Evolutionary conservation across 2,888 invertebrate genomes (phyloP), one percentile per base, ranked within the genome.

Genomic region (Leuctra nigra): DNA sequence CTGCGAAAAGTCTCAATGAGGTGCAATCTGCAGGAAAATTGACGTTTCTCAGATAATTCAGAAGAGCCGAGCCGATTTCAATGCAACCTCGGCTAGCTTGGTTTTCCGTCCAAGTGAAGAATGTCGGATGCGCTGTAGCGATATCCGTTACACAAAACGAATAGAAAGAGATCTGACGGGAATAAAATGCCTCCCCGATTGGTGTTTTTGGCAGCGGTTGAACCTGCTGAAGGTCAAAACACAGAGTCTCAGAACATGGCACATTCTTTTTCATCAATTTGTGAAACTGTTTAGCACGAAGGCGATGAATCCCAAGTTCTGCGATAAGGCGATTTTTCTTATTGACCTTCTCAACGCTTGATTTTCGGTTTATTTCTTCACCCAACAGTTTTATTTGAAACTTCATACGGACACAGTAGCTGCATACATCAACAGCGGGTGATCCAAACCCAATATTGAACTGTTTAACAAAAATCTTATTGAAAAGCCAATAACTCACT

Each of bases 1-100:
- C 68, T 22, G 66, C 62, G 24, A 66, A 56, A 24, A 69, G 60
- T 22, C 65, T 4, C 16, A 9, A 14, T 38, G 38, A 7, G 4
- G 11, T 14, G 7, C 14, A 14, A 38, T 14, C 16, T 38, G 6
- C 14, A n/a, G 7, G 9, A 14, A 38, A 14, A 7, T 7, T 4
- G 9, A 38, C 4, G 16, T 38, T 38, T n/a, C 9, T n/a, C 38
- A 38, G 38, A 14, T 9, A 38, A 14, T 38, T 7, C n/a, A 38
- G n/a, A 6, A 38, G 38, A 4, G 38, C 38, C 16, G n/a, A 38
- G 6, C 38, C 38, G n/a, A 38, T 14, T 38, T 38, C 38, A 7
- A 6, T 38, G 11, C n/a, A 38, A 7, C 16, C 38, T 9, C 38
- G 11, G 4, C 38, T 14, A n/a, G n/a, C n/a, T n/a, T n/a, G n/a